phyloP scores from a whole-genome alignment of 2,797 vertebrate genomes.

The Silurus lanzhouensis region DNA sequence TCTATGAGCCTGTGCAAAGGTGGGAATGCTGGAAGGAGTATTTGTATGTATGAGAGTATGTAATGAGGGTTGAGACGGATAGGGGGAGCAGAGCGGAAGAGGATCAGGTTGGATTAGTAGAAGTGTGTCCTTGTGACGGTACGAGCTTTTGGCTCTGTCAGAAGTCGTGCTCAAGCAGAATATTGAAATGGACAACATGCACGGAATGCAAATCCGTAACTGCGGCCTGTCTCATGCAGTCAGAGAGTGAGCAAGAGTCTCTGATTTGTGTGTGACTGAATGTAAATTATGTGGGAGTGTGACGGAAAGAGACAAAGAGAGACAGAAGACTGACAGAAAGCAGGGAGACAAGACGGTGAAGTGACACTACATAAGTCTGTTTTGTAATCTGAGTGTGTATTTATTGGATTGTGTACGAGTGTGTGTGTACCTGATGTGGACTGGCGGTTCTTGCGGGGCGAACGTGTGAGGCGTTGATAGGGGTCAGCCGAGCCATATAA shows the following conservation, averaged over 20 bases:
- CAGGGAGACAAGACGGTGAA: constrained; percentile 37
- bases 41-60: constrained; percentile 24
- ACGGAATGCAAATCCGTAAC: constrained; percentile 56
- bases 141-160: constrained; percentile 62
- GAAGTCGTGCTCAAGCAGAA: constrained; percentile 66
- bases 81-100: constrained; percentile 23
- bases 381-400: constrained; percentile 1
- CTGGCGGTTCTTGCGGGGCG: constrained; percentile 93
- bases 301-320: constrained; percentile 73
- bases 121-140: constrained; percentile 57
- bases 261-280: constrained; percentile 9
- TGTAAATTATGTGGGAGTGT: constrained; percentile 56
- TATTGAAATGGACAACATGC: constrained; percentile 71
- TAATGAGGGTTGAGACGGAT: constrained; percentile 29
- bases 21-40: not conserved
- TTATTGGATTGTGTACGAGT: constrained; percentile 23
- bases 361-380: constrained; percentile 39
- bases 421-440: constrained; percentile 87
- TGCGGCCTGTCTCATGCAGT: constrained; percentile 57
- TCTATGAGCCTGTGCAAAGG: not conserved
- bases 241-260: constrained; percentile 25
- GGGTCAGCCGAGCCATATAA: constrained; percentile 89
- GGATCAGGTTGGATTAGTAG: constrained; percentile 54
- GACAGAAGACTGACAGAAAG: constrained; percentile 42
- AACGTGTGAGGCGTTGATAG: constrained; percentile 91